Conservation (phyloP, 2,113 vertebrate genomes). For the Cyprinodon variegatus region DNA sequence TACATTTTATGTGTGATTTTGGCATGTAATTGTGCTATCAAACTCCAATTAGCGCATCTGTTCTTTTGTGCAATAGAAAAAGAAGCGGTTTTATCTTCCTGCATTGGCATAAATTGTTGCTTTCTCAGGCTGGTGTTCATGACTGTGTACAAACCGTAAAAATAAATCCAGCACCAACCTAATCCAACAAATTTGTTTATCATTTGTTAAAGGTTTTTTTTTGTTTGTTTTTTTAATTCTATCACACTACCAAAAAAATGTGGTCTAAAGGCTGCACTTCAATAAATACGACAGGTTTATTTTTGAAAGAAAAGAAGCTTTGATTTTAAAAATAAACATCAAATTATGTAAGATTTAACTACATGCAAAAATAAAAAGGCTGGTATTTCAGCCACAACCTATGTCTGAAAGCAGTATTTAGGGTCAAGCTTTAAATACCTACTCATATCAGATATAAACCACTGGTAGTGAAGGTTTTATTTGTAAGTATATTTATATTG, state of each 20-base stretch:
- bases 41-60: conserved; percentile 41
- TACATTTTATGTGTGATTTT: conserved; percentile 8
- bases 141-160: conserved; percentile 17
- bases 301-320: too few species aligned
- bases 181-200: conserved; percentile 2
- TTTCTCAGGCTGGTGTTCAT: conserved; percentile 20
- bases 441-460: not conserved
- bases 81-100: not conserved
- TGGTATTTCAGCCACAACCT: not conserved
- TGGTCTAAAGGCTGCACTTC: not conserved
- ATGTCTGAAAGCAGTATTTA: not conserved
- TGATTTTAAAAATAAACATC: too few species aligned
- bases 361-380: too few species aligned
- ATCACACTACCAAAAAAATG: not conserved
- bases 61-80: conserved; percentile 34
- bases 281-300: not conserved
- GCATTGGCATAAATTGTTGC: conserved; percentile 1
- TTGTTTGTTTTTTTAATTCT: not conserved
- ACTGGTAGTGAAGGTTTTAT: not conserved
- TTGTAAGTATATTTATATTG: too few species aligned
- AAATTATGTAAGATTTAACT: too few species aligned
- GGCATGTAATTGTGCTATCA: conserved; percentile 26
- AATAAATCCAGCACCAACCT: conserved; percentile 1
- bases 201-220: not conserved
- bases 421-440: not conserved